Evolutionary conservation across 1,140 invertebrate genomes (phyloP), one percentile per base, ranked within the genome.

Genomic region (Idris sp.): DNA sequence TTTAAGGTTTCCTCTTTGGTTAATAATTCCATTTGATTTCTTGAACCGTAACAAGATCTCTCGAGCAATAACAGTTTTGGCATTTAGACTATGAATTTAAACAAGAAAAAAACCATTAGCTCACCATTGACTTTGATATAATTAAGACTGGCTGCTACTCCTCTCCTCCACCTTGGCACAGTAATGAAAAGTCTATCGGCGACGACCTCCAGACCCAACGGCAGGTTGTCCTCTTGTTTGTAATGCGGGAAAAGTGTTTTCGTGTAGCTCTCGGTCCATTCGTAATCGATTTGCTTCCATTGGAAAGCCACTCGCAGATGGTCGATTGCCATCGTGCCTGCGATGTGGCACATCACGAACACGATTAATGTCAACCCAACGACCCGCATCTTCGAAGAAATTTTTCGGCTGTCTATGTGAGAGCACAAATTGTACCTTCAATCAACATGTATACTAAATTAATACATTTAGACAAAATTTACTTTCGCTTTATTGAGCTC

Each of bases 211-310:
- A 94, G 64, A 0, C 92, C 92, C 62, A 93, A 89, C 0, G 92
- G 92, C 30, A 93, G 86, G 69, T 93, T 92, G 79, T 93, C 91
- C 58, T 91, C 89, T 73, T 90, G 87, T 7, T 91, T 85, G 54
- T 86, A 85, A 64, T 79, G 74, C 11, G 83, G 75, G 16, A 85
- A 84, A 0, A 81, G 43, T 19, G 64, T 48, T 28, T 67, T 77
- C 4, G 83, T 88, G 0, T 89, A 87, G 0, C 89, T 79, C 14
- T 69, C 89, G 0, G 89, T 88, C 83, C 90, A 93, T 19, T 90
- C 88, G 80, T 90, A 94, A 74, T 93, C 92, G 11, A 93, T 84
- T 80, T 92, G 89, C 62, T 91, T 92, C 92, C 92, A 94, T 75
- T 92, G 89, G 80, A 90, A 93, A 8, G 88, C 88, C 2, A 93